Evolutionary conservation across 2,113 vertebrate genomes (phyloP), one percentile per base, ranked within the genome.

Genomic region (Chloroceryle aenea): DNA sequence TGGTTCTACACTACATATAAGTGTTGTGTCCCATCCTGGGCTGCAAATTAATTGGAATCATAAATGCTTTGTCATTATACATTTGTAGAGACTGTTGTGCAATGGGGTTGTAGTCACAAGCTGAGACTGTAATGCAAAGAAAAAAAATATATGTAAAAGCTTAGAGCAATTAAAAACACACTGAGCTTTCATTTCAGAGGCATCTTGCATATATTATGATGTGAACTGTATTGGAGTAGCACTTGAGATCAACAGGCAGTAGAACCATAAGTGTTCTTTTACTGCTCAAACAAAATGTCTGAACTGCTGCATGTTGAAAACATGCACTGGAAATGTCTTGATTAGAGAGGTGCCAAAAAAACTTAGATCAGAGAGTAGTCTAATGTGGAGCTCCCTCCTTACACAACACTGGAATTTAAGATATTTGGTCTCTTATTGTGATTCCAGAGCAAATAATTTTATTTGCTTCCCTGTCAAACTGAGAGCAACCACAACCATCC

Each of bases 171-270:
- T 40, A 62, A 82, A 92, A 82, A 4, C 4, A 50, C 13, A 30
- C 10, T 30, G 8, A 23, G 5, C 8, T 87, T 94, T 93, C 23
- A 52, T 75, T 78, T 75, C 52, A 53, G 52, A 59, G 40, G 2
- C 13, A 68, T 59, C 9, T 88, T n/a, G 15, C n/a, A 30, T 34
- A 26, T 34, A 26, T 36, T 64, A 16, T 43, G 26, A 40, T n/a
- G 18, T 75, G 56, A 91, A 36, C 4, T 0, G 0, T 59, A 34
- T 23, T 38, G 30, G 6, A 45, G 10, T 40, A n/a, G 47, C 62
- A 17, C 26, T 58, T 87, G 43, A 38, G 47, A 55, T 82, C 30
- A 74, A 64, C 14, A 78, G 34, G 56, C 18, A 73, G 34, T 34
- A 59, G 26, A 38, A 47, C 16, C 9, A 23, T 12, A 22, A 22